phyloP scores from a whole-genome alignment of 2,113 vertebrate genomes.

The Capreolus pygargus region DNA sequence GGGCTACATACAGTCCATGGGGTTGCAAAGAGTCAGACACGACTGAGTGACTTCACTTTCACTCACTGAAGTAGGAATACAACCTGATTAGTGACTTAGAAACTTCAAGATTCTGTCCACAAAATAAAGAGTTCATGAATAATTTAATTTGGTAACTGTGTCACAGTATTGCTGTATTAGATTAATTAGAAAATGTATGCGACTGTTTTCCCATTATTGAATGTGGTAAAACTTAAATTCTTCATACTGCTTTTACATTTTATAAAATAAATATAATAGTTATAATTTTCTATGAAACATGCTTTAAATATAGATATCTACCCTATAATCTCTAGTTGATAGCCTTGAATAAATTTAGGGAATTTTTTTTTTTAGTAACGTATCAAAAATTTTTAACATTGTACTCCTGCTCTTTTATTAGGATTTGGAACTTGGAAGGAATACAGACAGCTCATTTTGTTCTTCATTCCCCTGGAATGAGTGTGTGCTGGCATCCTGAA shows the following conservation, averaged over 20 bases:
- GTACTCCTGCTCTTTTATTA: slow-evolving; percentile 63
- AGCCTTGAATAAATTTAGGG: neutral
- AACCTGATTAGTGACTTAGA: slow-evolving; percentile 4
- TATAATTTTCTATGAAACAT: slow-evolving; percentile 27
- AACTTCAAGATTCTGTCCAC: neutral
- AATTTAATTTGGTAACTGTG: slow-evolving; percentile 12
- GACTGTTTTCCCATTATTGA: neutral
- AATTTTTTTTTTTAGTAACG: slow-evolving; percentile 47
- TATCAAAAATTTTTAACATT: slow-evolving; percentile 35
- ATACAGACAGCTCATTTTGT: slow-evolving; percentile 88
- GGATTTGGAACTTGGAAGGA: slow-evolving; percentile 95
- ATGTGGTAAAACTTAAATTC: neutral
- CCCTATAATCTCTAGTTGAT: slow-evolving; percentile 24
- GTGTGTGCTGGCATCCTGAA: slow-evolving; percentile 97
- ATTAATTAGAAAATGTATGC: neutral
- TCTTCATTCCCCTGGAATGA: slow-evolving; percentile 94
- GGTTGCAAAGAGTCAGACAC: neutral
- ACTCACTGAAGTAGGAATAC: neutral
- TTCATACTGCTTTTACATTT: neutral
- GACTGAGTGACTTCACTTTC: neutral
- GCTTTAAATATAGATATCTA: neutral
- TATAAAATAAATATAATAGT: neutral
- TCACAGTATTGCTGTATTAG: neutral
- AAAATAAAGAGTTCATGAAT: neutral
- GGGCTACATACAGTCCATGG: neutral